phyloP scores from a whole-genome alignment of 2,113 vertebrate genomes.

The Zosterops pallidus region DNA sequence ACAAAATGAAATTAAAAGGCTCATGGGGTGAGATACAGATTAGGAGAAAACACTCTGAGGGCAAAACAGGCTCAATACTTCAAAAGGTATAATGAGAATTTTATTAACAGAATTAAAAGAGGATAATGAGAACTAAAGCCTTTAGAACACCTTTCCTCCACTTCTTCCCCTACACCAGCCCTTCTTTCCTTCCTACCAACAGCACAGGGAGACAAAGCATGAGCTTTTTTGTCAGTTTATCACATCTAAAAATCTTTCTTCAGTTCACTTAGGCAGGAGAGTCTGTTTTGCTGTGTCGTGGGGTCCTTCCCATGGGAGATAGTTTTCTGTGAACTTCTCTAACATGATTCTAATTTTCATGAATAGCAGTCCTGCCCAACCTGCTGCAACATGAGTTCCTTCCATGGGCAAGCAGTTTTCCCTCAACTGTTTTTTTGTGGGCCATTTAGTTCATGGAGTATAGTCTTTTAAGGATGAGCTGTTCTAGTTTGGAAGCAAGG shows the following conservation, averaged over 20 bases:
- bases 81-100: neutral
- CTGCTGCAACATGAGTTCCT: neutral
- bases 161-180: neutral
- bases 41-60: neutral
- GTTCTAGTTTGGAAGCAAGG: too few relatives aligned
- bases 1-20: neutral
- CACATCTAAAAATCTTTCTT: neutral
- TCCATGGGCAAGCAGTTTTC: neutral
- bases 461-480: neutral
- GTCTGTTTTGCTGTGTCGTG: neutral
- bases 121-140: neutral
- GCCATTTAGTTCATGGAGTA: neutral
- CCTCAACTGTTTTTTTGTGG: too few relatives aligned
- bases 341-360: neutral
- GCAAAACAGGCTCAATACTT: neutral
- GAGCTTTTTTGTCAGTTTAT: neutral
- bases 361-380: neutral
- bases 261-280: neutral
- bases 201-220: neutral
- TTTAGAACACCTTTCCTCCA: neutral
- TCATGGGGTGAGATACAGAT: neutral
- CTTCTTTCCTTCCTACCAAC: neutral
- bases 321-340: neutral
- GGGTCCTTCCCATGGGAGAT: neutral
- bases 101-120: neutral